A percentile compares a stretch with the other conserved stretches of the same genome.
phyloP scores from a whole-genome alignment of 2,113 vertebrate species.

The Lonchura striata region DNA sequence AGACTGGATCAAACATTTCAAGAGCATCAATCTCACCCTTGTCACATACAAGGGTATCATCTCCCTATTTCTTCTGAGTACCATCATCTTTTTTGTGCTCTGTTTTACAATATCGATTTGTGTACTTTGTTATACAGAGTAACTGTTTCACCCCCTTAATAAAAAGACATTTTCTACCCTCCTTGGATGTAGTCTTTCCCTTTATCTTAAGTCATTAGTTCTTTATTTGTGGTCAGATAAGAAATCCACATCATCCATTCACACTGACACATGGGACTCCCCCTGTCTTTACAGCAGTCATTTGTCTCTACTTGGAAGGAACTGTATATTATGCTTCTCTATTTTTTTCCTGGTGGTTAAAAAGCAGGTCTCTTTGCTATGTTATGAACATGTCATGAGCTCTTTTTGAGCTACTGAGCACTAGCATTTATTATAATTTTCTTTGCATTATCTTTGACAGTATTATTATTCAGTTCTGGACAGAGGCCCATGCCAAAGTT shows the following conservation, averaged over 20 bases:
- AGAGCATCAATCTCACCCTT: fast-evolving
- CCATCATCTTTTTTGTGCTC: background rate
- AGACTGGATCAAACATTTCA: background rate
- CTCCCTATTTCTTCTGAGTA: background rate
- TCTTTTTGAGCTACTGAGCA: background rate
- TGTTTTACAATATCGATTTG: background rate
- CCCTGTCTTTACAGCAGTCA: background rate
- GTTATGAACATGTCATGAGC: background rate
- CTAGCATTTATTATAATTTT: background rate
- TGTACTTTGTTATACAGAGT: background rate
- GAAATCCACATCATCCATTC: background rate
- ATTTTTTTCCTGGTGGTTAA: background rate
- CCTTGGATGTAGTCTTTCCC: background rate
- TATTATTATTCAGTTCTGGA: background rate
- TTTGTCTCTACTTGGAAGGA: background rate
- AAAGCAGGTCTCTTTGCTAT: background rate
- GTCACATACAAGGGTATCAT: background rate
- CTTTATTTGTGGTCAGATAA: background rate
- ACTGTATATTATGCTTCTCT: background rate
- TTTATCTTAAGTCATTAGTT: background rate
- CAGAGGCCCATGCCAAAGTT: background rate
- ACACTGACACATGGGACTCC: background rate
- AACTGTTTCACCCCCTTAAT: background rate
- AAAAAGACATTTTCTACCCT: background rate
- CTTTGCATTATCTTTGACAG: background rate